Evolutionary conservation across 2,113 vertebrate genomes (phyloP).

Genomic region (Dicrurus megarhynchus): DNA sequence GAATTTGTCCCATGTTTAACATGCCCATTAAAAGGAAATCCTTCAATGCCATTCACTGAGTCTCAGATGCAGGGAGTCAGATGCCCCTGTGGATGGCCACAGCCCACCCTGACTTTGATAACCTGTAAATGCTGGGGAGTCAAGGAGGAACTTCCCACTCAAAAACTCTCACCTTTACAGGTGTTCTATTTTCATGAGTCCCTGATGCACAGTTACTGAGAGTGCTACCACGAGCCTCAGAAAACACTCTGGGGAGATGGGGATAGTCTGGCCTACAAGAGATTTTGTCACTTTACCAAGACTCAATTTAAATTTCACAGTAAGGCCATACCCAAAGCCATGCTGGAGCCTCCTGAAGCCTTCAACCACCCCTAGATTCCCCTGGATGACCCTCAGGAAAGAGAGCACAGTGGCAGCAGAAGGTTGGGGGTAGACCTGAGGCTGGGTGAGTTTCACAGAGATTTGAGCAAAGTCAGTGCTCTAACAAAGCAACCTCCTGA

Average conservation of each 20-base stretch:
- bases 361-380: not conserved
- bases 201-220: not conserved
- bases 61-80: not conserved
- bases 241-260: not conserved
- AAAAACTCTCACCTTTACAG: not conserved
- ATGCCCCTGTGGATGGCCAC: not conserved
- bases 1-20: slow-evolving; percentile 13
- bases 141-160: not conserved
- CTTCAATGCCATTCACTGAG: not conserved
- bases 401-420: not conserved
- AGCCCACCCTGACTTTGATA: not conserved
- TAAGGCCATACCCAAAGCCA: not conserved
- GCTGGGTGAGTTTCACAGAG: not conserved
- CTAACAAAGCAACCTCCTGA: not conserved
- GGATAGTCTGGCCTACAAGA: accelerated
- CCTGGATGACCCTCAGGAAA: not conserved
- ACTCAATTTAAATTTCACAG: not conserved
- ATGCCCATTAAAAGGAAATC: slow-evolving; percentile 15
- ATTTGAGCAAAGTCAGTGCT: not conserved
- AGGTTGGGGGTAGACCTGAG: not conserved
- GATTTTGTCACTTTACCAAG: not conserved
- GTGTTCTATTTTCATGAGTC: not conserved
- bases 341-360: not conserved
- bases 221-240: not conserved
- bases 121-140: not conserved